phyloP scores from a whole-genome alignment of 2,797 vertebrate genomes.

The Nannoperca obscura region DNA sequence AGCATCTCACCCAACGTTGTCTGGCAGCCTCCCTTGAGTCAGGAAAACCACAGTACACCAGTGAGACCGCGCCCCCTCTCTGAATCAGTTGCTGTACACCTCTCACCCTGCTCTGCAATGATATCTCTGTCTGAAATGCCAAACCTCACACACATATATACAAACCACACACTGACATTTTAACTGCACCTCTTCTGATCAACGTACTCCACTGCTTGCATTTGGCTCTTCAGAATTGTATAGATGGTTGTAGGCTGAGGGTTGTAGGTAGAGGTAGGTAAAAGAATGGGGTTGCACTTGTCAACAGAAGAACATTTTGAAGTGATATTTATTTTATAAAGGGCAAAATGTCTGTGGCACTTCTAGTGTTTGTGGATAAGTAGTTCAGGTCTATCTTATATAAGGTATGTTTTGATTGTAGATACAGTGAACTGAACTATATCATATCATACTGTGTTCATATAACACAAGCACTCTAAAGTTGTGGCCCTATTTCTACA shows the following conservation, averaged over 20 bases:
- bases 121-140: constrained; percentile 86
- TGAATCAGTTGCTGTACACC: constrained; percentile 54
- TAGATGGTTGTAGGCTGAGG: constrained; percentile 26
- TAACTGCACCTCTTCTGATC: constrained; percentile 57
- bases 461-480: background rate
- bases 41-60: constrained; percentile 56
- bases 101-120: constrained; percentile 64
- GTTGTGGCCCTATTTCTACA: background rate
- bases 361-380: constrained; percentile 14
- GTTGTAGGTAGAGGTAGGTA: constrained; percentile 32
- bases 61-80: constrained; percentile 28
- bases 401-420: constrained; percentile 2
- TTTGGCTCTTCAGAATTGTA: constrained; percentile 19
- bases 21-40: constrained; percentile 44
- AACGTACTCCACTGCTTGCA: constrained; percentile 33
- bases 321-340: constrained; percentile 46
- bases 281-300: background rate
- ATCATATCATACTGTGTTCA: background rate
- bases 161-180: constrained; percentile 80
- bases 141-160: constrained; percentile 54
- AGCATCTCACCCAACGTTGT: constrained; percentile 37
- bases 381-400: constrained; percentile 19
- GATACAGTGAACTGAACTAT: background rate
- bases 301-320: constrained; percentile 24
- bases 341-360: constrained; percentile 1